phyloP scores from a whole-genome alignment of 2,888 invertebrate genomes.

The Lucinisca nassula region DNA sequence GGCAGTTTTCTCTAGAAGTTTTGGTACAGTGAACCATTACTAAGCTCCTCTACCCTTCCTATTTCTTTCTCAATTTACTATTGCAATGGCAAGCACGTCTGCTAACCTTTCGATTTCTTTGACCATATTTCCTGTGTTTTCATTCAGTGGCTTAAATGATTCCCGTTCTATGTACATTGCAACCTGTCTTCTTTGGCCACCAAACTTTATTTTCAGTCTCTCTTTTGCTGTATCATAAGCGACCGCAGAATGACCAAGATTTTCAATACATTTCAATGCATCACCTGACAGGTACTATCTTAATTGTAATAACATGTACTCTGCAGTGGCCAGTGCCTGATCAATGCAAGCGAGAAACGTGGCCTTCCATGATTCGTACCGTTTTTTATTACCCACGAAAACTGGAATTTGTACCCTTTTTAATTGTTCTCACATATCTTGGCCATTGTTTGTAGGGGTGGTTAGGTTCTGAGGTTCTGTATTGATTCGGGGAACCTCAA shows the following conservation, averaged over 20 bases:
- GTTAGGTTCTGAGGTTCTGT: too few species aligned
- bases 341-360: background rate
- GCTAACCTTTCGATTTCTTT: background rate
- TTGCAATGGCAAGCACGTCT: background rate
- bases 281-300: background rate
- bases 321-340: background rate
- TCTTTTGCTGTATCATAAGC: background rate
- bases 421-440: background rate
- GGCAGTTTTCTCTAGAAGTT: background rate
- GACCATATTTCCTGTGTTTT: background rate
- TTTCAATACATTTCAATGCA: background rate
- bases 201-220: background rate
- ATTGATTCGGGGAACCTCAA: too few species aligned
- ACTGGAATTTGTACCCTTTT: background rate
- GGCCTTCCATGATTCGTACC: background rate
- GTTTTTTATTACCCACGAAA: background rate
- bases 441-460: too few species aligned
- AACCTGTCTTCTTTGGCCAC: background rate
- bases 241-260: background rate
- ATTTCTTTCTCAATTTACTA: background rate
- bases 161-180: background rate
- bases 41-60: background rate
- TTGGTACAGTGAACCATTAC: background rate
- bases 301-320: background rate
- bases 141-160: background rate